Percentiles rank a stretch among this genome's conserved stretches.
phyloP scores from a whole-genome alignment of 1,140 invertebrate species.

The Caenorhabditis inopinata region DNA sequence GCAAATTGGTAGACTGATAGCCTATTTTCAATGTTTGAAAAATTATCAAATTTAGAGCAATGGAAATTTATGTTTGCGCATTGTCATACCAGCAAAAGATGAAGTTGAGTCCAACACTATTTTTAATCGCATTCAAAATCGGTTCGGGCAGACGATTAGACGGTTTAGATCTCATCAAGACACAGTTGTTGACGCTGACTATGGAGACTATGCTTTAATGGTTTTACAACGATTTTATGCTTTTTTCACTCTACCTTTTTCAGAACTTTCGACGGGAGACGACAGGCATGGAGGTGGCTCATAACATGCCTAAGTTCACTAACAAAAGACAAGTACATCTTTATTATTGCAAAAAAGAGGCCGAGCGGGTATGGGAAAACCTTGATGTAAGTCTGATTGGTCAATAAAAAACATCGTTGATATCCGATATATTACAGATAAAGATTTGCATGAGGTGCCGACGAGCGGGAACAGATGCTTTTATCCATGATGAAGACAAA shows the following conservation, averaged over 20 bases:
- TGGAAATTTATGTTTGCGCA: not conserved
- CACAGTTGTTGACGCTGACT: not conserved
- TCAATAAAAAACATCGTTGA: not conserved
- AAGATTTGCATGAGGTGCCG: not conserved
- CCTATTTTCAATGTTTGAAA: not conserved
- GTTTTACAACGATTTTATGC: not conserved
- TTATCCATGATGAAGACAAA: not conserved
- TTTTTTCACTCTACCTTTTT: not conserved
- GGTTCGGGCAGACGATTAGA: too few relatives aligned
- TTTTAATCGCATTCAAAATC: too few relatives aligned
- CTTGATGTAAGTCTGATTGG: not conserved
- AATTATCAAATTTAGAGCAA: not conserved
- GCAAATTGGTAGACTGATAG: not conserved
- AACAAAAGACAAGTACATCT: not conserved
- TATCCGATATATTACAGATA: not conserved
- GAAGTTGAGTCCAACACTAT: not conserved
- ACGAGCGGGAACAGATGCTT: not conserved
- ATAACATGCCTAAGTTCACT: not conserved
- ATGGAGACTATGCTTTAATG: not conserved
- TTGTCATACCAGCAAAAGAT: not conserved
- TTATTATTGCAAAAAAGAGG: not conserved
- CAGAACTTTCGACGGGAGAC: not conserved
- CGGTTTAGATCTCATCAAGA: not conserved
- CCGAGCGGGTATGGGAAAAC: not conserved
- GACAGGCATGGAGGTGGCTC: not conserved